Conservation (phyloP, 2,113 vertebrate species). For the Chloroceryle aenea region DNA sequence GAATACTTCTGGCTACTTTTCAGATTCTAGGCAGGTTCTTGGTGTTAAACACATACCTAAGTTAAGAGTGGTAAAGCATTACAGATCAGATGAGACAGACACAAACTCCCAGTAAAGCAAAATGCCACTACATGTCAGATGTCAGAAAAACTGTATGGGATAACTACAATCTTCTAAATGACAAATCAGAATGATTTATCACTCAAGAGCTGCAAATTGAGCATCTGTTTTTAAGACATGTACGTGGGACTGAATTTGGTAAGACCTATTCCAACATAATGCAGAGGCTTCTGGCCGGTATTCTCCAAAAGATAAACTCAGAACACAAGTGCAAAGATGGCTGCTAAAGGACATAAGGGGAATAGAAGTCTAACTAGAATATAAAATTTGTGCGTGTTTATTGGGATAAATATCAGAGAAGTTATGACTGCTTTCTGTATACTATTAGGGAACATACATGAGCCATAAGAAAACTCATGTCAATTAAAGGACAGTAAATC, state of each 20-base stretch:
- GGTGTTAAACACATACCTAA: background rate
- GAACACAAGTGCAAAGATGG: background rate
- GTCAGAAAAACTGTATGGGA: background rate
- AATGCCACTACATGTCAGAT: accelerated
- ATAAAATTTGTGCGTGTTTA: background rate
- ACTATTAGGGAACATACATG: background rate
- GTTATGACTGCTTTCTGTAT: background rate
- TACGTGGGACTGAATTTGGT: background rate
- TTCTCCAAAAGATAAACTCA: background rate
- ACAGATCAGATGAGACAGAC: background rate
- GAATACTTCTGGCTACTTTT: background rate
- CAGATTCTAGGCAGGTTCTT: background rate
- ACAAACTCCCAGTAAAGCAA: background rate
- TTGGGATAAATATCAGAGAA: background rate
- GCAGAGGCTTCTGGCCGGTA: background rate
- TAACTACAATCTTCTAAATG: background rate
- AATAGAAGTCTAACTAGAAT: background rate
- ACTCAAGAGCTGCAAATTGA: background rate
- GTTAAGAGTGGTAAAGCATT: background rate
- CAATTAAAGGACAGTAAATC: background rate
- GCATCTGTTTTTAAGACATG: conserved; percentile 2
- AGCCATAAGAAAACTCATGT: background rate
- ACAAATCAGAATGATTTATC: background rate
- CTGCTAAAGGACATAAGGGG: background rate
- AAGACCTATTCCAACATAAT: background rate